Conservation (phyloP, 2,888 invertebrate species). For the Acronicta aceris region DNA sequence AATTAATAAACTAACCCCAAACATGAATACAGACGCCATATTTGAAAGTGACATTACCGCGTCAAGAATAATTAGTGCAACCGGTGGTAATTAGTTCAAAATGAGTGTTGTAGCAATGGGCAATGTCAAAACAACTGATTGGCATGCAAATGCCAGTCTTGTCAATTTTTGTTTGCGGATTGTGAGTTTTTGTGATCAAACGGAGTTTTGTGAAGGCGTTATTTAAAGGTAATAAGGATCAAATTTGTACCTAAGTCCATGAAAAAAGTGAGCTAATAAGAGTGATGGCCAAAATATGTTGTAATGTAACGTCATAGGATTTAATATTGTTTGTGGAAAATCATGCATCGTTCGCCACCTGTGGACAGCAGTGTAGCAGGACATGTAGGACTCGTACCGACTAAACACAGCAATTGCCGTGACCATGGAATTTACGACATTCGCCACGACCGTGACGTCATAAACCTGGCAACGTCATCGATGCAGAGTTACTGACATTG, state of each 20-base stretch:
- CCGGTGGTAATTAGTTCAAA: constrained; percentile 63
- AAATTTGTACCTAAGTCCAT: background rate
- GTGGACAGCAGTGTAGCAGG: too few species aligned
- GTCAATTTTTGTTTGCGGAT: constrained; percentile 1
- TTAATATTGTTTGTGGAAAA: too few species aligned
- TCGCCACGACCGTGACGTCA: too few species aligned
- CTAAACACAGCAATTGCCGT: too few species aligned
- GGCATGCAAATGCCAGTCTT: constrained; percentile 35
- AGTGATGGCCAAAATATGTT: background rate
- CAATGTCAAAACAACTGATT: constrained; percentile 35
- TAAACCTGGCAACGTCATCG: too few species aligned
- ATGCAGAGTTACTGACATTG: too few species aligned
- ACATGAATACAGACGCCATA: constrained; percentile 13
- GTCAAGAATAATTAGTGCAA: constrained; percentile 64
- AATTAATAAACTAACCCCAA: too few species aligned
- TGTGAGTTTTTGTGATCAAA: constrained; percentile 23
- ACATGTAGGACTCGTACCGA: too few species aligned
- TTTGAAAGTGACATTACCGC: constrained; percentile 42
- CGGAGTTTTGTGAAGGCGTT: constrained; percentile 19
- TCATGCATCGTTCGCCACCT: too few species aligned
- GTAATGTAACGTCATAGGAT: background rate
- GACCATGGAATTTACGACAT: too few species aligned
- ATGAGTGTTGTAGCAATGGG: constrained; percentile 42
- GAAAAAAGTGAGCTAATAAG: background rate
- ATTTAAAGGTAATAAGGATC: background rate